Base-by-base conservation (phyloP, 2,113 vertebrate species). In the Camelus bactrianus region DNA sequence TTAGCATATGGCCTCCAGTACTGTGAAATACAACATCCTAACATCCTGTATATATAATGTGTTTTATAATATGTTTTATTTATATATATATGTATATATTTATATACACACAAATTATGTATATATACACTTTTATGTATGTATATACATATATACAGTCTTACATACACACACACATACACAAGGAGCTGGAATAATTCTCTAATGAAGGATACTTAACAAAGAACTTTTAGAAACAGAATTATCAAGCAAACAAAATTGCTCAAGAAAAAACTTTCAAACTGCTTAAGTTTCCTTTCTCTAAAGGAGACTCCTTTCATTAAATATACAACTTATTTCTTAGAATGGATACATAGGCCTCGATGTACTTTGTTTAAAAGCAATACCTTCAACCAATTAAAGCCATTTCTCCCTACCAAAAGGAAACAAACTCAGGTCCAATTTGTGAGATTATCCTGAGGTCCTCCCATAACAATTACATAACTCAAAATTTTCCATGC, bases 351-450 rank as follows among this genome's bases (percentile, higher is more conserved):
- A n/a, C 22, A 32, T 70, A 60, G 50, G 17, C 56, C 35, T 38
- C 38, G 35, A 75, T 2, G 12, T 70, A 70, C 42, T 89, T 83
- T 83, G 15, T 62, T 80, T 93, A 67, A 76, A 76, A 75, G 20
- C 69, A 42, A 42, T 76, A n/a, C 6, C 22, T 88, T 93, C 38
- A 76, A 42, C 8, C 28, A 76, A 35, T 77, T 75, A 82, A 20
- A 83, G 28, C 32, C 26, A 67, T 82, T 60, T 32, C 30, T 76
- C 28, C 11, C 30, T 95, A 93, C 17, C 62, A 54, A 96, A 96
- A 64, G 20, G 15, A 77, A 84, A 76, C 2, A 42, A 77, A 89
- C 67, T n/a, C 42, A 83, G 7, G 1, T 69, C 32, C 50, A 35
- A 2, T 70, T 64, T 65, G 11, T 24, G 6, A 67, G 14, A 35